These are phyloP conservation scores for Halyomorpha halys DNA, from an alignment of 1,140 invertebrate genomes.

Conservation along the genomic window DNA sequence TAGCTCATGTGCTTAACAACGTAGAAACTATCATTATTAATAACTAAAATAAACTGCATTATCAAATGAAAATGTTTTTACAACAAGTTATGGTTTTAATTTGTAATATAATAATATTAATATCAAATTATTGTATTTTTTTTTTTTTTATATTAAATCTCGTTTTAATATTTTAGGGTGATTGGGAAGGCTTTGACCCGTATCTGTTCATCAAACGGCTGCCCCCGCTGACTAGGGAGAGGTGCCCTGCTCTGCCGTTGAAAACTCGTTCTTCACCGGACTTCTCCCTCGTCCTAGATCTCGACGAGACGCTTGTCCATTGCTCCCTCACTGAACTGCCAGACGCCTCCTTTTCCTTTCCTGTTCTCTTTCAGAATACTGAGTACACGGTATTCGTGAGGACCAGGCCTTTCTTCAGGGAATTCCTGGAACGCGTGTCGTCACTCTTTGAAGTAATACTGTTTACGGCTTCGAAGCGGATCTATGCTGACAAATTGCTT, in stretches of 20 bases:
- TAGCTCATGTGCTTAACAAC: no score
- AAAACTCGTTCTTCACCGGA: slow-evolving; percentile 88
- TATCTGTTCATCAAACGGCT: slow-evolving; percentile 87
- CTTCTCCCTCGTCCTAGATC: slow-evolving; percentile 80
- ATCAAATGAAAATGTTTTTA: no score
- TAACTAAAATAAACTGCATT: no score
- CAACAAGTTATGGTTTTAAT: no score
- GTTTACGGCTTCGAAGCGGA: slow-evolving; percentile 91
- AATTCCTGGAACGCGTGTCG: slow-evolving; percentile 86
- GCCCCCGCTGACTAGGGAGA: slow-evolving; percentile 75
- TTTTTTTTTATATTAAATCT: no score
- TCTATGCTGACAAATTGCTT: slow-evolving; percentile 90
- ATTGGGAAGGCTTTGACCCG: slow-evolving; percentile 75
- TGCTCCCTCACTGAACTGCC: slow-evolving; percentile 86
- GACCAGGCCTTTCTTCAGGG: slow-evolving; percentile 79
- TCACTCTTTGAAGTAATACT: slow-evolving; percentile 88
- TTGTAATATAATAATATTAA: no score
- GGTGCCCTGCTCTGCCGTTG: slow-evolving; percentile 81
- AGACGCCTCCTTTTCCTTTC: slow-evolving; percentile 87
- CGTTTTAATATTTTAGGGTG: slow-evolving; percentile 37
- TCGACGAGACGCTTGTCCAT: slow-evolving; percentile 93
- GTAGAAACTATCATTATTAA: no score
- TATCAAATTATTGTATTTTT: no score
- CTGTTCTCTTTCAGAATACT: slow-evolving; percentile 85
- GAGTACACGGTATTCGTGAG: slow-evolving; percentile 54